Conservation (phyloP, 2,113 vertebrate genomes). For the Candoia aspera region DNA sequence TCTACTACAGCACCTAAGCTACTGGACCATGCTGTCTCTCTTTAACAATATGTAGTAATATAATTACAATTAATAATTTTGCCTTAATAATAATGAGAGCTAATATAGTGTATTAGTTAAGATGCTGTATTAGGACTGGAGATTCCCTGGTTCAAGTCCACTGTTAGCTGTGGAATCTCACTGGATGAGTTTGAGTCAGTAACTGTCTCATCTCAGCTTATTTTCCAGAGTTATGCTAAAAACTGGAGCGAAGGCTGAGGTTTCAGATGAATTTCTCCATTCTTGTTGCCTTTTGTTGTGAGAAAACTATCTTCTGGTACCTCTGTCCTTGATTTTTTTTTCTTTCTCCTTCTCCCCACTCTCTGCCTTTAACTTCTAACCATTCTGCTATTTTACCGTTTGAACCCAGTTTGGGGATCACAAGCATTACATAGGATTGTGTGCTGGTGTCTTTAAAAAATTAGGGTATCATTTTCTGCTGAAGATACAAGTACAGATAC, state of each 20-base stretch:
- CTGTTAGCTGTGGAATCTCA: background rate
- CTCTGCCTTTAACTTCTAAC: background rate
- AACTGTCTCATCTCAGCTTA: background rate
- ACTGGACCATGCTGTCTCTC: background rate
- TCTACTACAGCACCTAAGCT: background rate
- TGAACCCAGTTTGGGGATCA: background rate
- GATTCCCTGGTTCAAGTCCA: background rate
- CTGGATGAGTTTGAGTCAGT: background rate
- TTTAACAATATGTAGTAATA: background rate
- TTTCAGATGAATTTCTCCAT: background rate
- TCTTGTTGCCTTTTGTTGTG: background rate
- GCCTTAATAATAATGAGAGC: background rate
- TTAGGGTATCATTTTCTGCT: background rate
- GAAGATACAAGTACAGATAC: conserved; percentile 27
- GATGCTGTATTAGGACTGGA: background rate
- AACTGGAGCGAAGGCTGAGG: background rate
- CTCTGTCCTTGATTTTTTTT: background rate
- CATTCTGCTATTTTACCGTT: background rate
- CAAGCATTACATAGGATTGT: background rate
- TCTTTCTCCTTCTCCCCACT: background rate
- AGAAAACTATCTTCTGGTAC: background rate
- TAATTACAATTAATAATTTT: background rate
- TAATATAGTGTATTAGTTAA: background rate
- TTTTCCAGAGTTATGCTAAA: background rate
- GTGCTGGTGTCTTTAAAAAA: background rate